Percentiles rank a stretch among this genome's conserved stretches.
Evolutionary conservation across 1,140 invertebrate genomes (phyloP).

Genomic region (Chlorops oryzae): DNA sequence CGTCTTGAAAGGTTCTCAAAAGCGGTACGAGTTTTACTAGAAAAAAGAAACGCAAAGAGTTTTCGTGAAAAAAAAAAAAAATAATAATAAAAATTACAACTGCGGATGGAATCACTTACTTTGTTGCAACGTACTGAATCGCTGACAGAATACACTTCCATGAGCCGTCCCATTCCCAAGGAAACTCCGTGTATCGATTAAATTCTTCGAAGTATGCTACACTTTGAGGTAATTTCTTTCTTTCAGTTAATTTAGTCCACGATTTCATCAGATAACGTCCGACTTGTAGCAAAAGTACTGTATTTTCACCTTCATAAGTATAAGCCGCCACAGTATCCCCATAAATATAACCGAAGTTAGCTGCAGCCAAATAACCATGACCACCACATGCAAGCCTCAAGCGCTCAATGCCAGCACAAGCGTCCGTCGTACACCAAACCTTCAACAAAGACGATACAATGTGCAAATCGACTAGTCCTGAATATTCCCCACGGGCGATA

Average conservation of each 20-base stretch:
- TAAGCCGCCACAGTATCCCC: slow-evolving; percentile 76
- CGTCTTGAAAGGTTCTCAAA: slow-evolving; percentile 61
- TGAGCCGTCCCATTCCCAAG: slow-evolving; percentile 58
- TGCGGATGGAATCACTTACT: slow-evolving; percentile 51
- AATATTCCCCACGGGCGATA: slow-evolving; percentile 69
- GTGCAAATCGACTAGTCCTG: slow-evolving; percentile 78
- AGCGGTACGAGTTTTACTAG: slow-evolving; percentile 64
- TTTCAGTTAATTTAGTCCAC: slow-evolving; percentile 57
- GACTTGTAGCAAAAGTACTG: slow-evolving; percentile 85
- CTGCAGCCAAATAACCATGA: slow-evolving; percentile 83
- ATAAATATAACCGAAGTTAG: slow-evolving; percentile 78
- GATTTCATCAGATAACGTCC: slow-evolving; percentile 73
- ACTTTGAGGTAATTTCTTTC: slow-evolving; percentile 55
- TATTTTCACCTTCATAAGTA: slow-evolving; percentile 95
- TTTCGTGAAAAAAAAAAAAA: no score
- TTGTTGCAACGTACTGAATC: slow-evolving; percentile 62
- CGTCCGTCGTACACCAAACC: slow-evolving; percentile 73
- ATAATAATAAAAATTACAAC: not conserved
- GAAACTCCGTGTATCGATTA: slow-evolving; percentile 44
- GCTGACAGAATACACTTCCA: slow-evolving; percentile 59
- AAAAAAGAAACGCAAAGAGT: slow-evolving; percentile 22
- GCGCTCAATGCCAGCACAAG: slow-evolving; percentile 69
- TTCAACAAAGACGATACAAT: slow-evolving; percentile 87
- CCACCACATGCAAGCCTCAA: slow-evolving; percentile 80
- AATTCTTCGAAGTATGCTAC: slow-evolving; percentile 57